Conservation (phyloP, 2,113 vertebrate genomes). For the Cebidichthys violaceus region DNA sequence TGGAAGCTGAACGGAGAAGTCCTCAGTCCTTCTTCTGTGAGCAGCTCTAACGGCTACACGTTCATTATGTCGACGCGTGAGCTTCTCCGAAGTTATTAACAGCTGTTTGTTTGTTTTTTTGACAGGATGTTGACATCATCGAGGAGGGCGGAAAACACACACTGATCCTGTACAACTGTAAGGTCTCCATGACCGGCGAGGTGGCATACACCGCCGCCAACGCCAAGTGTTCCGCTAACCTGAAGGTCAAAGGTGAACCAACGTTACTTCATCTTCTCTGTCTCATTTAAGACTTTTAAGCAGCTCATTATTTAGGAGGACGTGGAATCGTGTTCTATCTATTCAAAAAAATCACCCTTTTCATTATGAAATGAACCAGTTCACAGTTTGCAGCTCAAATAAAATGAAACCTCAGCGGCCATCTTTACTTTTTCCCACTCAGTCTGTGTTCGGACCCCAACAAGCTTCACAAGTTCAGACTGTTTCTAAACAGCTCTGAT, state of each 20-base stretch:
- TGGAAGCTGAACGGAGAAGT: constrained; percentile 95
- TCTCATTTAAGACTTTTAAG: not conserved
- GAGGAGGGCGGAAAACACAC: constrained; percentile 94
- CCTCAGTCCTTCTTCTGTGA: constrained; percentile 90
- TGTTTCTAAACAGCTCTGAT: not conserved
- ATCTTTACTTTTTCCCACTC: not conserved
- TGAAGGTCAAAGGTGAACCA: constrained; percentile 96
- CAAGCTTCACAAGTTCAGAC: not conserved
- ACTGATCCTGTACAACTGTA: constrained; percentile 95
- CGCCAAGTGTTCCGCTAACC: constrained; percentile 92
- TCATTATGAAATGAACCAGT: not conserved
- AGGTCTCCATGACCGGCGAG: constrained; percentile 92
- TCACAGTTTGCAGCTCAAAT: not conserved
- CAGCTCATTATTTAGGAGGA: not conserved
- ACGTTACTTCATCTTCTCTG: not conserved
- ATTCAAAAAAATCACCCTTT: not conserved
- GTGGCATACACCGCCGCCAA: constrained; percentile 93
- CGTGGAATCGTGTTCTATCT: not conserved
- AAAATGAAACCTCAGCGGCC: not conserved
- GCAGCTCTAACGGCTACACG: not conserved
- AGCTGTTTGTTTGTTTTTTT: rapidly evolving
- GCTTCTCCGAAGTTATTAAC: not conserved
- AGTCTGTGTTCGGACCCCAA: not conserved
- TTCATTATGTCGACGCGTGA: too few species aligned
- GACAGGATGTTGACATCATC: constrained; percentile 94